Base-by-base conservation (phyloP, 2,888 invertebrate genomes). In the Cataglyphis rosenhaueri region DNA sequence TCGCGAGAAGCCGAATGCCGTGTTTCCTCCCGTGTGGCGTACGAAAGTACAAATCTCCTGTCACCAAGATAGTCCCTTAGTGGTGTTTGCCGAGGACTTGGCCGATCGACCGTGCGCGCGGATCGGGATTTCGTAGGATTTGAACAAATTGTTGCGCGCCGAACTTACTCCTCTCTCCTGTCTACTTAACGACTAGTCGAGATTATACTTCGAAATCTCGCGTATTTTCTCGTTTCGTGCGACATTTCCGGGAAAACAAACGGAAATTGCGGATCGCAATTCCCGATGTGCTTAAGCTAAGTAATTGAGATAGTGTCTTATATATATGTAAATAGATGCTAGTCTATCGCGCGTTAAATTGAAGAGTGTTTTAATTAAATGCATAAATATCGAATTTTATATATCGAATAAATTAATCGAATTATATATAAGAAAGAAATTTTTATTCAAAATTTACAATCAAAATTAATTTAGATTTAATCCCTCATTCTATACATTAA, bases 51-150 rank as follows among this genome's bases (percentile, higher is more conserved):
- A 88, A 90, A 90, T 90, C 90, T 90, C 87, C 88, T 88, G 90
- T 90, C 88, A 84, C 86, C 88, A 64, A 84, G 88, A 89, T 87
- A 88, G 85, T 87, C 85, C 85, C 88, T 88, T 88, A 86, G 88
- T 83, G 89, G 88, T 89, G 88, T 90, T 90, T 89, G 89, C 88
- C 87, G 82, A 88, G 89, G 86, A 90, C 85, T 89, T 84, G 87
- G 85, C 78, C 74, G 83, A 81, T 85, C 86, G 86, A 84, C 88
- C 84, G 84, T 70, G 76, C 84, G 84, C 70, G 76, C 85, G 85
- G 76, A 86, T 86, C 86, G 85, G 90, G 89, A 90, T 90, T 90
- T 87, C 86, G 73, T 71, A 85, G 89, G 90, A 90, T 90, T 87
- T 88, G 86, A 88, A 87, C 89, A 86, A 90, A 90, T 90, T 87